Evolutionary conservation across 2,888 invertebrate genomes (phyloP).

Genomic region (Phalangium opilio): DNA sequence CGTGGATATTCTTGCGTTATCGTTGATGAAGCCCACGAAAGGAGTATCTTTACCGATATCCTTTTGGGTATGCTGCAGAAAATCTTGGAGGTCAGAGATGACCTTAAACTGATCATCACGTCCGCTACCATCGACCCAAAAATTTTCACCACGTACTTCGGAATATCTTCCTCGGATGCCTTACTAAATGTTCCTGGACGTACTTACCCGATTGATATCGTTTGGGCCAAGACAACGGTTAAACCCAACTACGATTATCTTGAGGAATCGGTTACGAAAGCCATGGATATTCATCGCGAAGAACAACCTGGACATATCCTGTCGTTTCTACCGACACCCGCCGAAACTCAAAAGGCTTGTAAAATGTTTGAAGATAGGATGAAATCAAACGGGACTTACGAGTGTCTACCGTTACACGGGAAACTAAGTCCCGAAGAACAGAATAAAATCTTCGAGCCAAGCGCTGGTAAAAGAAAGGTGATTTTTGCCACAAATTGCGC

Average conservation of each 20-base stretch:
- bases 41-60: constrained; percentile 31
- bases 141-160: constrained; percentile 28
- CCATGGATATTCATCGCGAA: constrained; percentile 24
- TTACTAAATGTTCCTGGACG: constrained; percentile 28
- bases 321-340: constrained; percentile 19
- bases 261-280: constrained; percentile 24
- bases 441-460: constrained; percentile 24
- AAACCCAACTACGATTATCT: constrained; percentile 20
- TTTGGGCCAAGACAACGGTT: constrained; percentile 21
- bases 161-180: constrained; percentile 20
- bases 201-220: constrained; percentile 29
- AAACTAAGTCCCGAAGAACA: constrained; percentile 28
- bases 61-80: constrained; percentile 29
- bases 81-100: constrained; percentile 22
- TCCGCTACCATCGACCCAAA: constrained; percentile 32
- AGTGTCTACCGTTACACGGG: constrained; percentile 19
- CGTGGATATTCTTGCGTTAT: constrained; percentile 25
- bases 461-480: constrained; percentile 25
- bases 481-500: constrained; percentile 33
- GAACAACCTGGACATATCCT: constrained; percentile 26
- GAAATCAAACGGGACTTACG: constrained; percentile 7
- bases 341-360: constrained; percentile 27
- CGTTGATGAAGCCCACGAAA: constrained; percentile 33
- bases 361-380: constrained; percentile 5
- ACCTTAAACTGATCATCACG: constrained; percentile 28